phyloP scores from a whole-genome alignment of 2,113 vertebrate genomes.

The Phalacrocorax carbo region DNA sequence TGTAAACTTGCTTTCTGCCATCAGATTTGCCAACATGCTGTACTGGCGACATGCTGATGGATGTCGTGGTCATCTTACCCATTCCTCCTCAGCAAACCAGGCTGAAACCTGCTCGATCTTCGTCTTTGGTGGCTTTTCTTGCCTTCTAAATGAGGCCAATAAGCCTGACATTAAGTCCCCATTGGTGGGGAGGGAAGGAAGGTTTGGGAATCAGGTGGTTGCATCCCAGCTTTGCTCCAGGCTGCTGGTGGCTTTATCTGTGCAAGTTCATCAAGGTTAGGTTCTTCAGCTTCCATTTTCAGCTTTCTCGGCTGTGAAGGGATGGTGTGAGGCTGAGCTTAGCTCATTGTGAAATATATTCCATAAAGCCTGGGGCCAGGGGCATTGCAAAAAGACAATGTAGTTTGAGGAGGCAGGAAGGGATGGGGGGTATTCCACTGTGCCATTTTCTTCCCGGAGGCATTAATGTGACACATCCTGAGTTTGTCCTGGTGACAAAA shows the following conservation, averaged over 20 bases:
- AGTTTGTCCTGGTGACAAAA: background rate
- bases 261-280: slow-evolving; percentile 24
- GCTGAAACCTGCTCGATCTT: background rate
- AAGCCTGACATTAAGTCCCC: background rate
- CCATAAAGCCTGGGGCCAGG: background rate
- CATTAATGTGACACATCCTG: background rate
- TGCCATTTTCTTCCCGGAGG: background rate
- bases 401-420: slow-evolving; percentile 22
- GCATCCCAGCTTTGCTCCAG: background rate
- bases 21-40: background rate
- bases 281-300: slow-evolving; percentile 31
- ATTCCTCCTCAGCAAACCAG: background rate
- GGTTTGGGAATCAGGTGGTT: background rate
- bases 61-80: background rate
- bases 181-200: background rate
- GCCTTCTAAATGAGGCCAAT: background rate
- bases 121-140: background rate
- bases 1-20: background rate
- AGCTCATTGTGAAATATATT: slow-evolving; percentile 29
- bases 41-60: background rate
- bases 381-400: slow-evolving; percentile 37
- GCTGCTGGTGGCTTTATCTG: background rate
- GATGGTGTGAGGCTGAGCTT: slow-evolving; percentile 39
- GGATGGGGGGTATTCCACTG: background rate
- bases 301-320: background rate